Evolutionary conservation across 2,888 invertebrate species (phyloP).

Genomic region (Periphyllus acericola): DNA sequence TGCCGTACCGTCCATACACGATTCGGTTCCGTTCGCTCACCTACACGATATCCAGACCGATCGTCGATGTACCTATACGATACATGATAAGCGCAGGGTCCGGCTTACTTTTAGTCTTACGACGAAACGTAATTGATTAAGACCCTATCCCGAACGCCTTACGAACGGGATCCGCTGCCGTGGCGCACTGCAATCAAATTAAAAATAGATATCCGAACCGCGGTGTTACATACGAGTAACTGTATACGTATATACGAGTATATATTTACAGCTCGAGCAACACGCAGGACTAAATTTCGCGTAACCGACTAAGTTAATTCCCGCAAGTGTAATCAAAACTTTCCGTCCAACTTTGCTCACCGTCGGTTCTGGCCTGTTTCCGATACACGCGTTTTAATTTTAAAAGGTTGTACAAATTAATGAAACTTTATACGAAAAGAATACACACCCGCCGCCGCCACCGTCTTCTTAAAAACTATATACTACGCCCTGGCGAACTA

Average conservation of each 20-base stretch:
- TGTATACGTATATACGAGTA: too few relatives aligned
- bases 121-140: neutral
- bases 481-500: neutral
- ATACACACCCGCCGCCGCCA: too few relatives aligned
- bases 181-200: conserved; percentile 28
- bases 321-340: conserved; percentile 50
- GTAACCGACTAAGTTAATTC: conserved; percentile 22
- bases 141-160: neutral
- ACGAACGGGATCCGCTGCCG: neutral
- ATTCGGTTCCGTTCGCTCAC: neutral
- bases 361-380: conserved; percentile 22
- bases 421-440: conserved; percentile 31
- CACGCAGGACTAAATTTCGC: conserved; percentile 29
- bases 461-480: neutral
- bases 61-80: neutral
- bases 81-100: too few relatives aligned
- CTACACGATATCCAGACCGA: neutral
- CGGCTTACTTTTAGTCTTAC: neutral
- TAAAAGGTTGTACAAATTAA: conserved; percentile 28
- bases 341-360: conserved; percentile 9
- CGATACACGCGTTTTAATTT: conserved; percentile 28
- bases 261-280: conserved; percentile 1
- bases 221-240: conserved; percentile 25
- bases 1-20: neutral
- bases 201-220: conserved; percentile 18